Evolutionary conservation across 2,113 vertebrate genomes (phyloP), one percentile per base, ranked within the genome.

Genomic region (Bolborhynchus lineola): DNA sequence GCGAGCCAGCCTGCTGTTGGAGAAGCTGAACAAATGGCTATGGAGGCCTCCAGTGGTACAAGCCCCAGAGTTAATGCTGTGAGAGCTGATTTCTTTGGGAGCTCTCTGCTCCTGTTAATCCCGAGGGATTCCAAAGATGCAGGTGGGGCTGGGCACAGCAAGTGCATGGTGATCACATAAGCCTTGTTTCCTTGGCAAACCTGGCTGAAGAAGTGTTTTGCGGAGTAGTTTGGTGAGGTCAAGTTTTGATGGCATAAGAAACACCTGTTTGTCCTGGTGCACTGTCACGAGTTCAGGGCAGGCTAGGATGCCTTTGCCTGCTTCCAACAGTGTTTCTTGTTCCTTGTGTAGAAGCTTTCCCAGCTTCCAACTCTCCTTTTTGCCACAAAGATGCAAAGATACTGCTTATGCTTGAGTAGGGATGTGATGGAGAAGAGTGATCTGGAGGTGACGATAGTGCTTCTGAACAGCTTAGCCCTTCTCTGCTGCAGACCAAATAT

Each of bases 151-250:
- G 72, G 50, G 89, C 41, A 41, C 35, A 52, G 46, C 86, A 64
- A 10, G 76, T 82, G 65, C 68, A 2, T 4, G 49, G 71, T 93
- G 76, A 86, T 85, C 80, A 8, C 4, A 1, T 29, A 41, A 90
- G 86, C 83, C 76, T 78, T 46, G 64, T 92, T 94, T 64, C 72
- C 89, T 95, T 92, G 86, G 86, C 83, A 94, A 93, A 62, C 19
- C 44, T n/a, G 64, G 44, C 68, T 91, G 81, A 49, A 75, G 71
- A 72, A 76, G 62, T 33, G 35, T 57, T 83, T 31, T 41, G 44
- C 77, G 60, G 42, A 74, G 19, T 69, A 6, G 62, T 92, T 60
- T 24, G 49, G 6, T 64, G 84, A 95, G 87, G 92, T 92, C 64
- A 84, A 42, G 74, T 92, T 91, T 57, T 21, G 44, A 47, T n/a